A percentile compares a stretch with the other conserved stretches of the same genome.
These are phyloP conservation scores for Autographa pulchrina DNA, from an alignment of 2,888 invertebrate species.

Conservation along the genomic window DNA sequence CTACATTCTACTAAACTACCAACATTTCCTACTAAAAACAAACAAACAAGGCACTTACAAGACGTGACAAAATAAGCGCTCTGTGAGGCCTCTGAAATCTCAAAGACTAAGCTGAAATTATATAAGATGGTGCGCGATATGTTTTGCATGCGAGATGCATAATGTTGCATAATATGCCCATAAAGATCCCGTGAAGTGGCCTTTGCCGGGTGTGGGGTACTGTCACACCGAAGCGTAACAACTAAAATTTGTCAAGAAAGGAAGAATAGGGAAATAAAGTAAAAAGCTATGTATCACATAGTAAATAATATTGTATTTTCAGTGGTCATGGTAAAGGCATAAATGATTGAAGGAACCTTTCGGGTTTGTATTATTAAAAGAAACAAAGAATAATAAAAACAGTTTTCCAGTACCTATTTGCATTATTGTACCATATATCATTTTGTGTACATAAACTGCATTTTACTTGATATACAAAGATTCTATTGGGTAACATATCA, in stretches of 20 bases:
- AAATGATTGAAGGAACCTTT: too few species aligned
- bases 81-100: conserved; percentile 44
- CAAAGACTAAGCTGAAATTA: conserved; percentile 60
- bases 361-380: too few species aligned
- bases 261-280: neutral
- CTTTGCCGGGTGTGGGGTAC: conserved; percentile 58
- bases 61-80: conserved; percentile 25
- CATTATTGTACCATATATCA: too few species aligned
- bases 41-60: conserved; percentile 15
- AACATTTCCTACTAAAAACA: conserved; percentile 1
- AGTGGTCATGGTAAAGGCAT: too few species aligned
- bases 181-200: conserved; percentile 74
- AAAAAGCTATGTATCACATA: too few species aligned
- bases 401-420: too few species aligned
- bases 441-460: too few species aligned
- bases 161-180: conserved; percentile 78
- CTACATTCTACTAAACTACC: neutral
- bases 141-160: conserved; percentile 78
- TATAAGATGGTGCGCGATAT: conserved; percentile 70
- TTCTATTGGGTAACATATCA: too few species aligned
- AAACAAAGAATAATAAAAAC: too few species aligned
- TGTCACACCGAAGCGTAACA: conserved; percentile 56
- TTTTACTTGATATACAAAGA: too few species aligned
- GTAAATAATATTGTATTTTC: too few species aligned
- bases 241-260: neutral